These are phyloP conservation scores for Drosophila bifasciata DNA, from an alignment of 1,140 invertebrate species.

Conservation along the genomic window DNA sequence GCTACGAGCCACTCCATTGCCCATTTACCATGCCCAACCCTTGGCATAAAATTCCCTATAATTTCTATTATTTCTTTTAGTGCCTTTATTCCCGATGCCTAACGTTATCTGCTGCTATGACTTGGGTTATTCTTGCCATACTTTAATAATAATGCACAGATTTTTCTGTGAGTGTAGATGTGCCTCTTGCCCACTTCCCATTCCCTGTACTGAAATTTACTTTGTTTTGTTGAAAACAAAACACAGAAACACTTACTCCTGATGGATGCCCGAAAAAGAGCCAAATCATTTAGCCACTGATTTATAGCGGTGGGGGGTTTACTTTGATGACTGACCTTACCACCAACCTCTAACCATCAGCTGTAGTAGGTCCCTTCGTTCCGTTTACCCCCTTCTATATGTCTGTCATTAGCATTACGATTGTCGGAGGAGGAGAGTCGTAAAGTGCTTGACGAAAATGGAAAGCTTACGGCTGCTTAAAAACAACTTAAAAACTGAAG, in stretches of 20 bases:
- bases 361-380: too few relatives aligned
- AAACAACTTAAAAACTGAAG: conserved; percentile 32
- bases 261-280: conserved; percentile 10
- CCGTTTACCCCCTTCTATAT: not conserved
- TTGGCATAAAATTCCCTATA: not conserved
- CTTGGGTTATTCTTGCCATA: too few relatives aligned
- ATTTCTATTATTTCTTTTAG: not conserved
- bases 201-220: too few relatives aligned
- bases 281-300: conserved; percentile 17
- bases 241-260: not conserved
- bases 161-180: too few relatives aligned
- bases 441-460: conserved; percentile 28
- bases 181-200: too few relatives aligned
- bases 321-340: not conserved
- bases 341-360: too few relatives aligned
- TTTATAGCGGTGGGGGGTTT: conserved; percentile 4
- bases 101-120: too few relatives aligned
- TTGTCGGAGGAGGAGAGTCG: not conserved
- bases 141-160: too few relatives aligned
- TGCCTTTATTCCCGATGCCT: too few relatives aligned
- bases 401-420: conserved; percentile 1
- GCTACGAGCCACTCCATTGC: too few relatives aligned
- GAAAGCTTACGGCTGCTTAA: conserved; percentile 37
- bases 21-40: too few relatives aligned
- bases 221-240: not conserved